These are phyloP conservation scores for Tetrax tetrax DNA, from an alignment of 2,113 vertebrate genomes.

Conservation along the genomic window DNA sequence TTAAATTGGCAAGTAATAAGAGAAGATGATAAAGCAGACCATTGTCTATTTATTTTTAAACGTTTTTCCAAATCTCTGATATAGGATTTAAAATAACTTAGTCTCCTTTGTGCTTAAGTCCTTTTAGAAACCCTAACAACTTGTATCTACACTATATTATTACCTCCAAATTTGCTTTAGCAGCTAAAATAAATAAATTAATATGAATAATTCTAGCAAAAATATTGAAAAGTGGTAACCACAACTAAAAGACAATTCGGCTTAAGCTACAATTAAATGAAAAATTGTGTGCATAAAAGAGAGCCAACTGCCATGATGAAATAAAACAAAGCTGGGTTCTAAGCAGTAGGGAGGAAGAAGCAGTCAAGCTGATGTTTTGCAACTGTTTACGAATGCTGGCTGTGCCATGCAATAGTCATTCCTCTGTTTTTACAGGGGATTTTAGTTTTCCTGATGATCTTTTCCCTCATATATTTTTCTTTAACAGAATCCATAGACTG, in stretches of 20 bases:
- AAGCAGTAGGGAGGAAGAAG: background rate
- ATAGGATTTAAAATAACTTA: background rate
- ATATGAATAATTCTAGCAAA: background rate
- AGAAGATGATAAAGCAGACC: background rate
- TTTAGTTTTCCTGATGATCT: background rate
- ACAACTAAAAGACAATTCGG: background rate
- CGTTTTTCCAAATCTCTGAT: background rate
- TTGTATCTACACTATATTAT: background rate
- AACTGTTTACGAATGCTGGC: background rate
- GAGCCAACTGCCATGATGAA: background rate
- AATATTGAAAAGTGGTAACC: background rate
- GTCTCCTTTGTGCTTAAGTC: background rate
- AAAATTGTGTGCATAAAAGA: background rate
- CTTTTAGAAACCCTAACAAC: background rate
- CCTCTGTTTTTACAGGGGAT: background rate
- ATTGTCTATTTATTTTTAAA: background rate
- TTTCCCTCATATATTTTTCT: too few species aligned
- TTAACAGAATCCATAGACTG: background rate
- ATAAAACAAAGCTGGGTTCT: background rate
- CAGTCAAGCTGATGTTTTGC: background rate
- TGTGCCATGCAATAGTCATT: background rate
- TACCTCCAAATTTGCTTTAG: background rate
- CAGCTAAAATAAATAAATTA: background rate
- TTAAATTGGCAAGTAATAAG: too few species aligned
- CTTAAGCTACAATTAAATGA: background rate